Evolutionary conservation across 2,888 invertebrate species (phyloP), one percentile per base, ranked within the genome.

Genomic region (Labia minor): DNA sequence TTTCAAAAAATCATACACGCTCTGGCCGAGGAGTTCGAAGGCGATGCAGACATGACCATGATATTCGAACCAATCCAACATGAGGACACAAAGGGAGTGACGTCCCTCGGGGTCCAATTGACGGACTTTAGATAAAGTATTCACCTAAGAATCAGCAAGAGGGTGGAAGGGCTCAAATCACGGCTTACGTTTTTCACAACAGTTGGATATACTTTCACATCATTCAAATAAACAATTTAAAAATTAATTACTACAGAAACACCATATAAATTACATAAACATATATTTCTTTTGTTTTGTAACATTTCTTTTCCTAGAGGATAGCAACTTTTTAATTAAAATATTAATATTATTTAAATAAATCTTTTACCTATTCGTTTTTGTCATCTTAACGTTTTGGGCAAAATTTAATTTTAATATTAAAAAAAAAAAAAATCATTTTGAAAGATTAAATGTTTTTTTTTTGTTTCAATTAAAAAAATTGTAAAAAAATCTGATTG

Each of bases 11-110:
- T 49, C 49, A 49, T 49, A 49, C 3, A 49, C 82, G 73, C 80
- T 80, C 65, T 79, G 73, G 10, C 82, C 82, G 65, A 83, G 76
- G 73, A 83, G 77, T 71, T 82, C 81, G 73, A 82, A 82, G 49
- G 79, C 77, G 66, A 82, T 76, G 71, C 82, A 82, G 72, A 81
- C 78, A 72, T 82, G 82, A 3, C 82, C 82, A 73, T 80, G 79
- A 72, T 79, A 83, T 73, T 83, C 81, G 72, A 82, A 83, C 77
- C 79, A 81, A 69, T 81, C 78, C 67, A 79, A 72, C 77, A 83
- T 77, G 70, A 77, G 77, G 19, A 82, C 81, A 72, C 82, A 81
- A 64, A 81, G 49, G 16, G 49, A 49, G 14, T 49, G n/a, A 3
- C 16, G 14, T 49, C 49, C 49, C 49, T 49, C 49, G 49, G 49